Conservation (phyloP, 2,888 invertebrate species). For the Cantharis rufa region DNA sequence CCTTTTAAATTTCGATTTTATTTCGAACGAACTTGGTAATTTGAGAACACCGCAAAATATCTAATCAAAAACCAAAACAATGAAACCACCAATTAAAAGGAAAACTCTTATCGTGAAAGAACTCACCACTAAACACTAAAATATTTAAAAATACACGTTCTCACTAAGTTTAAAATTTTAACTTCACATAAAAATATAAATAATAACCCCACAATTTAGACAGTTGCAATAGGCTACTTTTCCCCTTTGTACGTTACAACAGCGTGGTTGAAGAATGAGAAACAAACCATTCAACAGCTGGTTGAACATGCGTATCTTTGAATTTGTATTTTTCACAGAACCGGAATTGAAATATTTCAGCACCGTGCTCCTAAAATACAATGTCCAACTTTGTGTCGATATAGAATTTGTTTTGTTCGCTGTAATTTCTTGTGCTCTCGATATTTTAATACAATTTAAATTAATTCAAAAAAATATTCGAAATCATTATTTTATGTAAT, state of each 20-base stretch:
- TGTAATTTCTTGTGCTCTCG: no score
- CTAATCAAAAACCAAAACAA: background rate
- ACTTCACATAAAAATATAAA: background rate
- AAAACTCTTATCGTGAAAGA: background rate
- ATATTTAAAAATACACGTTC: background rate
- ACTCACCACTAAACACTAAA: background rate
- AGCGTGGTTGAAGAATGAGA: slow-evolving; percentile 2
- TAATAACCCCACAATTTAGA: background rate
- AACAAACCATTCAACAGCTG: slow-evolving; percentile 10
- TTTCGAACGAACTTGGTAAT: background rate
- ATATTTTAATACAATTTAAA: background rate
- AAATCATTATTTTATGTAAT: background rate
- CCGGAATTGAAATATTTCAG: background rate
- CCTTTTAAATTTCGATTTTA: background rate
- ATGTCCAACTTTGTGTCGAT: background rate
- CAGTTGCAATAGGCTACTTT: background rate
- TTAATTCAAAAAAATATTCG: background rate
- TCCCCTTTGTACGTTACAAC: background rate
- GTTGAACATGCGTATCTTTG: slow-evolving; percentile 27
- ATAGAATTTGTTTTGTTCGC: no score
- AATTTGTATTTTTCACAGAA: slow-evolving; percentile 8
- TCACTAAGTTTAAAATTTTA: background rate
- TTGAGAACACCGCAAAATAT: background rate
- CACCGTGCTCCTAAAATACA: background rate
- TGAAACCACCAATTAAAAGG: background rate